A percentile compares a stretch with the other conserved stretches of the same genome.
These are phyloP conservation scores for Diadophis punctatus DNA, from an alignment of 2,113 vertebrate species.

Conservation along the genomic window DNA sequence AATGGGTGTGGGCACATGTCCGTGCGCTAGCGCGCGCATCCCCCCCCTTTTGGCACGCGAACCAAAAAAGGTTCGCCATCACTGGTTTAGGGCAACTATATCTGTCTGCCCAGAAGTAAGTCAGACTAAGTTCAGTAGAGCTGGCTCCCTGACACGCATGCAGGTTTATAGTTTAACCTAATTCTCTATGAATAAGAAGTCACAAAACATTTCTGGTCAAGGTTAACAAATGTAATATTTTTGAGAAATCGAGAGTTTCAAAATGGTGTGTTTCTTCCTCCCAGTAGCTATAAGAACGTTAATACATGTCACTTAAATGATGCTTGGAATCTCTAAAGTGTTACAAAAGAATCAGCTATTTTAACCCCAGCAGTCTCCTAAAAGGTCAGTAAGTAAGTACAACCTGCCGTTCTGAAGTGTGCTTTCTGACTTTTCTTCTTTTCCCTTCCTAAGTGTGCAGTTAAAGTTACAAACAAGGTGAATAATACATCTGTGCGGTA, in stretches of 20 bases:
- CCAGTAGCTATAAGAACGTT: conserved; percentile 33
- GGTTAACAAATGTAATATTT: conserved; percentile 39
- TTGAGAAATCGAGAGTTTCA: conserved; percentile 43
- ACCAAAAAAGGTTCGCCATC: too few relatives aligned
- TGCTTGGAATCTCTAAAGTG: conserved; percentile 42
- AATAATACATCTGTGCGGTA: conserved; percentile 57
- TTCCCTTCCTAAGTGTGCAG: conserved; percentile 45
- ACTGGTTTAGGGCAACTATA: too few relatives aligned
- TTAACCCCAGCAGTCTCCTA: conserved; percentile 52
- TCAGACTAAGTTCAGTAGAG: not conserved
- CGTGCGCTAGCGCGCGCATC: too few relatives aligned
- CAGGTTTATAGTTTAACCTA: not conserved
- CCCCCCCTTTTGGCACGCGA: too few relatives aligned
- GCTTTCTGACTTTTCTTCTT: conserved; percentile 31
- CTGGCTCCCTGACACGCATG: not conserved
- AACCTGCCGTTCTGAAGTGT: conserved; percentile 50
- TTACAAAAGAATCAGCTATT: conserved; percentile 59
- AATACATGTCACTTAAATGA: conserved; percentile 28
- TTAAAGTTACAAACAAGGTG: conserved; percentile 63
- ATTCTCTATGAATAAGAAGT: conserved; percentile 33
- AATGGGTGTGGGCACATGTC: too few relatives aligned
- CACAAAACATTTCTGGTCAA: conserved; percentile 26
- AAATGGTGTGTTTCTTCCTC: conserved; percentile 21
- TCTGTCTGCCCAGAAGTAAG: not conserved
- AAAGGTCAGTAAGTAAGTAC: conserved; percentile 51